Base-by-base conservation (phyloP, 2,113 vertebrate genomes). In the Ptyas mucosa region DNA sequence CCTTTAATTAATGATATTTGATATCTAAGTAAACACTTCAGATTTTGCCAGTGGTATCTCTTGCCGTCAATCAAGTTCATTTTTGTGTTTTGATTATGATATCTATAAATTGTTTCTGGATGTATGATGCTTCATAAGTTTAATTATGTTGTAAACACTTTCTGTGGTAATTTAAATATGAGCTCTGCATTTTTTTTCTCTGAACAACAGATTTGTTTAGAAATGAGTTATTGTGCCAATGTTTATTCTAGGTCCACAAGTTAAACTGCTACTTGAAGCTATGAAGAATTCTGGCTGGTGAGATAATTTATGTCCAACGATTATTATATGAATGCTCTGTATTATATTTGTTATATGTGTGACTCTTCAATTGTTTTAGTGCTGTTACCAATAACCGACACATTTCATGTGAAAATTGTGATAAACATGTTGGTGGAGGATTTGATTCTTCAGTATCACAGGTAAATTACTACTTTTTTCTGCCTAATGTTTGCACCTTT, bases 271-370 rank as follows among this genome's bases (percentile, higher is more conserved):
- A 0, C 98, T 99, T 93, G 98, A 97, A 94, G 99, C 99, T 93
- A 98, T 99, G 99, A 99, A 98, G 93, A 97, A 96, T 14, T 99
- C 99, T 21, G 99, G 99, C 91, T 99, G 99, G 99, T 99, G 98
- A 51, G 98, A 98, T 93, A 91, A 94, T 51, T 85, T 93, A 93
- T 92, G 20, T 75, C 26, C 91, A 58, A 2, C 93, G 23, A 43
- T 81, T 2, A 89, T 95, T 93, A 0, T 88, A 10, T 92, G 34
- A 75, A 43, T 81, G 34, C 20, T 81, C 39, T 21, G 20, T 81
- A 81, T 81, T 81, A 43, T 43, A 81, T 81, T 81, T 81, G 34
- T 43, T 81, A 81, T 21, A 81, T 81, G 34, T 43, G 18, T 81
- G 34, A 81, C 75, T 81, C 89, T 29, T 96, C 58, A n/a, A n/a